Percentiles rank a stretch among this genome's conserved stretches.
Conservation (phyloP, 1,140 invertebrate genomes). For the Drusus annulatus region DNA sequence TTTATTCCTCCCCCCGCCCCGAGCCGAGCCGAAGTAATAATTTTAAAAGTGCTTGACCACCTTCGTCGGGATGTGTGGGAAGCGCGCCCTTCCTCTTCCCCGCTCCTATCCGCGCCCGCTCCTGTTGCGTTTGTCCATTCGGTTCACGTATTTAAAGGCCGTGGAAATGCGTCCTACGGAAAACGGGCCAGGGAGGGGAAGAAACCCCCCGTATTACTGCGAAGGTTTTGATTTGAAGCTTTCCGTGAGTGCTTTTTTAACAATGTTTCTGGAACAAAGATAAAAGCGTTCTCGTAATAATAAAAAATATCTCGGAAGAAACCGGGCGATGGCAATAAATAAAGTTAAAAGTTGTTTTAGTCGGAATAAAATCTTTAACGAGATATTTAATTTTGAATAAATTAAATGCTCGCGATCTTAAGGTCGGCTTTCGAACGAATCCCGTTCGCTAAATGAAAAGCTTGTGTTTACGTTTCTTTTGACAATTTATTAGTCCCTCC, state of each 20-base stretch:
- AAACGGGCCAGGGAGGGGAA: constrained; percentile 48
- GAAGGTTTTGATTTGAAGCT: constrained; percentile 58
- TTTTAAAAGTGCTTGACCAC: constrained; percentile 58
- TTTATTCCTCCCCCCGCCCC: constrained; percentile 32
- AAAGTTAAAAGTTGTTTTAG: constrained; percentile 39
- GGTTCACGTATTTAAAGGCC: constrained; percentile 54
- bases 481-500: constrained; percentile 7
- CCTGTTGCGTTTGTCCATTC: constrained; percentile 58
- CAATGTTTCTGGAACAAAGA: constrained; percentile 53
- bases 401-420: constrained; percentile 17
- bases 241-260: constrained; percentile 58
- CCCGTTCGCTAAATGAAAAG: neutral
- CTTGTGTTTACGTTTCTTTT: constrained; percentile 17
- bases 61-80: constrained; percentile 4
- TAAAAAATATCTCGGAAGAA: constrained; percentile 38
- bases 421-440: neutral
- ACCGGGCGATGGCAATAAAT: constrained; percentile 38
- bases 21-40: constrained; percentile 48
- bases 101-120: neutral
- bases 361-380: constrained; percentile 38
- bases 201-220: constrained; percentile 49
- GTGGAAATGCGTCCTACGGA: constrained; percentile 57
- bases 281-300: constrained; percentile 48
- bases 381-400: constrained; percentile 29
- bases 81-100: neutral